A percentile compares a stretch with the other conserved stretches of the same genome.
Evolutionary conservation across 2,888 invertebrate species (phyloP).

Genomic region (Cosmopolites sordidus): DNA sequence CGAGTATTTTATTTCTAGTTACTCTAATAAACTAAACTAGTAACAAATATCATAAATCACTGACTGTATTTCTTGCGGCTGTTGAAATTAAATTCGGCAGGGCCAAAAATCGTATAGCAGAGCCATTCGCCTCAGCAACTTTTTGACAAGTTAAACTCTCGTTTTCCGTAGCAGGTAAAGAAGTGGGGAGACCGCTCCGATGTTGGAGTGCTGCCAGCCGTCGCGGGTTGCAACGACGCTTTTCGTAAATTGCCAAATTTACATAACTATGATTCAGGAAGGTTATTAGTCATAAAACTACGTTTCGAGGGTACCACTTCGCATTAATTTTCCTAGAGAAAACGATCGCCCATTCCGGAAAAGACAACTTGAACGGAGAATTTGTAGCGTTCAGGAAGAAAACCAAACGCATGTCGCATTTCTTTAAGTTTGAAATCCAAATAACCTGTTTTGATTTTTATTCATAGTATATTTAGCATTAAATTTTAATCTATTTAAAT

Average conservation of each 20-base stretch:
- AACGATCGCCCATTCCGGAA: constrained; percentile 12
- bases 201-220: constrained; percentile 19
- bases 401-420: too few species aligned
- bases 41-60: too few species aligned
- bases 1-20: too few species aligned
- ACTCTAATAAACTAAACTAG: too few species aligned
- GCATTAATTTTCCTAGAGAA: constrained; percentile 23
- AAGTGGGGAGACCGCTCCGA: neutral
- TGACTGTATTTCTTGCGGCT: too few species aligned
- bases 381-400: neutral
- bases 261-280: constrained; percentile 26
- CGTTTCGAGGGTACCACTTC: constrained; percentile 22
- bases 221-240: constrained; percentile 17
- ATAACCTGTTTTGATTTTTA: too few species aligned
- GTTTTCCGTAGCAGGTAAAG: constrained; percentile 21
- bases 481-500: too few species aligned
- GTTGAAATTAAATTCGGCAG: too few species aligned
- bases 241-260: constrained; percentile 25
- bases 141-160: constrained; percentile 22
- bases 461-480: too few species aligned
- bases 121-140: constrained; percentile 9
- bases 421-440: too few species aligned
- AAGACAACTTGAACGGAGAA: constrained; percentile 14
- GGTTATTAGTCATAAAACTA: constrained; percentile 27
- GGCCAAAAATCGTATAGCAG: neutral